phyloP scores from a whole-genome alignment of 2,797 vertebrate genomes.

The Notolabrus celidotus region DNA sequence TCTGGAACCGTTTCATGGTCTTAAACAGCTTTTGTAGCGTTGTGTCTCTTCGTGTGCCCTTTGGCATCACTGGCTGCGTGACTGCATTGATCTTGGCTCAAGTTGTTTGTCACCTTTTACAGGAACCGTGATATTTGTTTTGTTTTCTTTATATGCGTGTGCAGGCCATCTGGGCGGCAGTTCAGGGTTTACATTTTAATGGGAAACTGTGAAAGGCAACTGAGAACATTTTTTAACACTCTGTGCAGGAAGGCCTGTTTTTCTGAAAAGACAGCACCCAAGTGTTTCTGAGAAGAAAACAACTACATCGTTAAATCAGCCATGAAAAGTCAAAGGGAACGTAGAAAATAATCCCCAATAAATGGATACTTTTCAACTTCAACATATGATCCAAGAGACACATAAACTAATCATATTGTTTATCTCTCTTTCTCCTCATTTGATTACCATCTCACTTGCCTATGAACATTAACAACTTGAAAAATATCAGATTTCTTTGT shows the following conservation, averaged over 20 bases:
- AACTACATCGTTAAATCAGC: background rate
- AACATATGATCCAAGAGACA: background rate
- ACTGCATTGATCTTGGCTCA: conserved; percentile 62
- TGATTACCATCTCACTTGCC: no score
- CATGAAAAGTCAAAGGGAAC: background rate
- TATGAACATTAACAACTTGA: no score
- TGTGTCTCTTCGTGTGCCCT: conserved; percentile 14
- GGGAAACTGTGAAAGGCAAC: background rate
- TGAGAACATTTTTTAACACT: background rate
- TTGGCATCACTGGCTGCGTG: conserved; percentile 30
- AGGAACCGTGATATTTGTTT: conserved; percentile 64
- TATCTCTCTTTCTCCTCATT: no score
- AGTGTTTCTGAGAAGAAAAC: background rate
- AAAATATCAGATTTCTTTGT: no score
- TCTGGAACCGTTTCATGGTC: conserved; percentile 43
- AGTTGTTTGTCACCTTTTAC: conserved; percentile 66
- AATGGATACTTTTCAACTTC: background rate
- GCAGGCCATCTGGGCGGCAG: conserved; percentile 41
- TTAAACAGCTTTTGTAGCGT: conserved; percentile 44
- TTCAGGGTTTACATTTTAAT: conserved; percentile 54
- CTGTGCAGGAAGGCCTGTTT: background rate
- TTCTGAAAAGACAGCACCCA: background rate
- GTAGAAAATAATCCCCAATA: background rate
- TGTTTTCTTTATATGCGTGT: conserved; percentile 63
- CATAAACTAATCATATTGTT: no score